Evolutionary conservation across 2,797 vertebrate species (phyloP), one percentile per base, ranked within the genome.

Genomic region (Ceyx erithaca): DNA sequence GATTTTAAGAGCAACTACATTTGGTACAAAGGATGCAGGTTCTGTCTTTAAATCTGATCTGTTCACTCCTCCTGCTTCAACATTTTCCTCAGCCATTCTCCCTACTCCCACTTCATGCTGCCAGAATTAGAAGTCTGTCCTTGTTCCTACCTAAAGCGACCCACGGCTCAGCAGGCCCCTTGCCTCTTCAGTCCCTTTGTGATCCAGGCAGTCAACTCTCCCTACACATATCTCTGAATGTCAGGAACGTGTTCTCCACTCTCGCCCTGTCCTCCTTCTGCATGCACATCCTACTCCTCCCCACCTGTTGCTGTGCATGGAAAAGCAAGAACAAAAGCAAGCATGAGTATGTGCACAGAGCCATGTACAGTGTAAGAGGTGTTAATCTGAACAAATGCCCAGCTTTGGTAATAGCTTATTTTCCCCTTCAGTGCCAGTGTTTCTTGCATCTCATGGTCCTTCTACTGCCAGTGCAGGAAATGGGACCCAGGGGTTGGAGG

Each of bases 271-370:
- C 54, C 52, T 92, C 21, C 52, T 82, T 64, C 61, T 0, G 3
- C 23, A 7, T 2, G 8, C 28, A 19, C 46, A 58, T 80, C 69
- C 55, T 55, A 78, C 72, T 95, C 59, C 8, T 90, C 80, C 48
- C 52, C 79, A 75, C 86, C 72, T 72, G 69, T 72, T 90, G 62
- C 72, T 80, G 48, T 35, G 48, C 43, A 28, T 63, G 79, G 62
- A 76, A 78, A 87, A 78, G 35, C 37, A 67, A 79, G 68, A 89
- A 77, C 75, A 92, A 93, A 87, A 89, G 58, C 31, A 26, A 79
- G 49, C 1, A 2, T 10, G 15, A 72, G 64, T 0, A 3, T 68
- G 35, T 66, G 31, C 4, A 6, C 54, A 33, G 80, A 85, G 71
- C 45, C 78, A n/a, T n/a, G 11, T 72, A 6, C 13, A 66, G 49